Evolutionary conservation across 2,888 invertebrate species (phyloP), one percentile per base, ranked within the genome.

Genomic region (Amaurobius ferox): DNA sequence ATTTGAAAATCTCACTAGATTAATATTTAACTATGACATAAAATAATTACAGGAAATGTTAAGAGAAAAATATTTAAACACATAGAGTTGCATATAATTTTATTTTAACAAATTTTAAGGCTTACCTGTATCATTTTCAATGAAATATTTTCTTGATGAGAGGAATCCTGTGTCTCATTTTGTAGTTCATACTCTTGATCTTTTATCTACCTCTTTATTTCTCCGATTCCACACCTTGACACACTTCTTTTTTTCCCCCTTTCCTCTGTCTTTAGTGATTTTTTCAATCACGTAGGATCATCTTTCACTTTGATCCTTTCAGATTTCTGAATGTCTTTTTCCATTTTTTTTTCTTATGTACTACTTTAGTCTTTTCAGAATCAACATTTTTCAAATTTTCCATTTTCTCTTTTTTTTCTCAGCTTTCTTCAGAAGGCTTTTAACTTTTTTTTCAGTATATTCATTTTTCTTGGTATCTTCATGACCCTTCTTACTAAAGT

Each of bases 241-340:
- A 89, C 95, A 95, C 16, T 94, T 94, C 87, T 95, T 94, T 91
- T 97, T 97, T 90, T 94, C n/a, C n/a, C 93, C 90, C 96, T 95
- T 89, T 96, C 95, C 91, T 95, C 93, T 89, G 94, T 95, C 90
- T 96, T 96, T 77, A 98, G 94, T 1, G 96, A 94, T 91, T 96
- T 96, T 90, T 96, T 96, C 73, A 99, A 92, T 79, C 98, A 91
- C 74, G 93, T 94, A 1, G 95, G 94, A 92, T 98, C 96, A 92
- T 98, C 98, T 92, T 96, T 97, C 0, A 98, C 94, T 93, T 97
- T 98, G 89, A 95, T 94, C 0, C 98, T 98, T 90, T 95, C 94
- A 0, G 96, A 95, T 93, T 96, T 96, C 74, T 96, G 95, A 79
- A 98, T 92, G 0, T 95, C 97, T 94, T 94, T 90, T 96, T 95